Base-by-base conservation (phyloP, 2,888 invertebrate genomes). In the Taphrorychus bicolor region DNA sequence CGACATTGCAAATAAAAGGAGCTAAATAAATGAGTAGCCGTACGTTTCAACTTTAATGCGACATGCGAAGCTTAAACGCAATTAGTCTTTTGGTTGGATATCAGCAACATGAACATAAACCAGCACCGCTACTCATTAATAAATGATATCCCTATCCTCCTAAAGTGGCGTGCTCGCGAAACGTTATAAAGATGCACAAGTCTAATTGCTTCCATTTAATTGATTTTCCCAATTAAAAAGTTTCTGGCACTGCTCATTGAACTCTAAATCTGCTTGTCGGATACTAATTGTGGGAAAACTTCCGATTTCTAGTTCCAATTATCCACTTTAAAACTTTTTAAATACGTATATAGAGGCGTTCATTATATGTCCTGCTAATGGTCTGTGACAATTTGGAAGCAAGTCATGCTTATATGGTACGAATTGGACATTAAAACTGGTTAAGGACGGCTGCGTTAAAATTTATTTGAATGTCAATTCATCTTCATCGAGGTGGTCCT, bases 191-290 rank as follows among this genome's bases (percentile, higher is more conserved):
- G 14, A 45, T 45, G 45, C 45, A 45, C 14, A 45, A 17, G 5
- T 45, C 14, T 45, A 45, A 45, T 45, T 45, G 45, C 17, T 45
- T 4, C 45, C 45, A n/a, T 45, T 45, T 45, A 45, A 45, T 45
- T 45, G 45, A 45, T 45, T 45, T 45, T 45, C 17, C 14, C 45
- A 45, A 45, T 45, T 45, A 45, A 45, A 45, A 45, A 16, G 9
- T 45, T 3, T 14, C 16, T 16, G 17, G 17, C 45, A 2, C 17
- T 45, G 45, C 45, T 45, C 45, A 45, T 5, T 16, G 45, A 45
- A 45, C 45, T 45, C 45, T 45, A 45, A 45, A 45, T 45, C 45
- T 45, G 45, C 45, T 45, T 45, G 45, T 45, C 16, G 14, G 14
- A 45, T 16, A n/a, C 45, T 45, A 45, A 14, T 14, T 45, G 14